Base-by-base conservation (phyloP, 2,888 invertebrate genomes). In the Drosophila paramelanica region DNA sequence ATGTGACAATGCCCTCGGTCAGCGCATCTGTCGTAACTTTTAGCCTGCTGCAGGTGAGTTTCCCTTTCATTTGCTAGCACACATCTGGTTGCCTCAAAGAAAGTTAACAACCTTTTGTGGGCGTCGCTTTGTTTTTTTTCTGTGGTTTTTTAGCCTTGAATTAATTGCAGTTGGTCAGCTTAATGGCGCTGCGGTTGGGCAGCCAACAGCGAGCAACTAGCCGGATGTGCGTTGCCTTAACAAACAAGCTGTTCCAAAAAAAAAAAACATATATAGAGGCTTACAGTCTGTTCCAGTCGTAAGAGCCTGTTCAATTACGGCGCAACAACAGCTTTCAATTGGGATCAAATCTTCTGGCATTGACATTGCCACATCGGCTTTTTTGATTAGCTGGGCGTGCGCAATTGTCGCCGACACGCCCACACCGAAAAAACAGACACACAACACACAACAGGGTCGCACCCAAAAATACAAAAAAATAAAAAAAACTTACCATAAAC, bases 1-100 rank as follows among this genome's bases (percentile, higher is more conserved):
- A 89, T 89, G 88, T 81, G 73, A 87, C 85, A 75, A 75, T 84
- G 89, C 85, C 81, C 89, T 85, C 70, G 25, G 53, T 42, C 46
- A 52, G 56, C 36, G 27, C 36, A 36, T 17, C 56, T 43, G 46
- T 45, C 50, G 65, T 67, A 69, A 65, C 59, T 66, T 27, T 46
- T 57, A 25, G 13, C 39, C 47, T 23, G 55, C 10, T 23, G 50
- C 50, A 42, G 17, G 47, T 62, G 56, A 65, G 62, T 81, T 88
- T 88, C 81, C 84, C 84, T 87, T 84, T 84, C 86, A 67, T 77
- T 77, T 67, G 55, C 23, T 43, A 49, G 70, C 70, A 62, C 51
- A 71, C 69, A 75, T 69, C 60, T 73, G 52, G 49, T 46, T 46
- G 50, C 31, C 58, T 47, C 20, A 49, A 79, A 64, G 80, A 79